phyloP scores from a whole-genome alignment of 1,140 invertebrate species.

The Magallana gigas region DNA sequence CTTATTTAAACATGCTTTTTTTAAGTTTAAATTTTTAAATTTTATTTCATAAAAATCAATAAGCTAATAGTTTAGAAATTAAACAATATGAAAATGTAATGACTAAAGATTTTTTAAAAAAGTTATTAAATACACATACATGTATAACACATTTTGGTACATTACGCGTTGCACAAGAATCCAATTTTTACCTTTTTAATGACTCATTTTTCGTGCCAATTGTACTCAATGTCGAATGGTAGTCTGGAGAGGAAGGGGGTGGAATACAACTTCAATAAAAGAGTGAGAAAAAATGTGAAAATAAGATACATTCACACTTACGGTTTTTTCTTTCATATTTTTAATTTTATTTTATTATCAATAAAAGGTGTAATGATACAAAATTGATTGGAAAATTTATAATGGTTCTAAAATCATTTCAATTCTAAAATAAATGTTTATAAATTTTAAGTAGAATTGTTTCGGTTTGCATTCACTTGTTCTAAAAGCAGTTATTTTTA shows the following conservation, averaged over 20 bases:
- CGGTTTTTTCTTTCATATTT: background rate
- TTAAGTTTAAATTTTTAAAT: background rate
- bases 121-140: too few relatives aligned
- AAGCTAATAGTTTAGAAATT: too few relatives aligned
- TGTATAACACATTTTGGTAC: too few relatives aligned
- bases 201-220: background rate
- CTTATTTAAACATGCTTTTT: background rate
- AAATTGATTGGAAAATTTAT: too few relatives aligned
- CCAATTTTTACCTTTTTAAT: too few relatives aligned
- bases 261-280: conserved; percentile 11
- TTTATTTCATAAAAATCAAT: too few relatives aligned
- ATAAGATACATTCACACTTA: conserved; percentile 10
- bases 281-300: conserved; percentile 9
- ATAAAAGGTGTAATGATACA: background rate
- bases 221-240: background rate
- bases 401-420: too few relatives aligned
- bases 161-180: too few relatives aligned
- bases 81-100: conserved; percentile 3
- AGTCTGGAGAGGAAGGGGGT: background rate
- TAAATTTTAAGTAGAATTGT: too few relatives aligned
- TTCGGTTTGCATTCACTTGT: too few relatives aligned
- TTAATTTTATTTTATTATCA: conserved; percentile 10
- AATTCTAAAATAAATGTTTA: too few relatives aligned
- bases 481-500: too few relatives aligned
- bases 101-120: background rate